Evolutionary conservation across 1,140 invertebrate species (phyloP).

Genomic region (Trachymyrmex cornetzi): DNA sequence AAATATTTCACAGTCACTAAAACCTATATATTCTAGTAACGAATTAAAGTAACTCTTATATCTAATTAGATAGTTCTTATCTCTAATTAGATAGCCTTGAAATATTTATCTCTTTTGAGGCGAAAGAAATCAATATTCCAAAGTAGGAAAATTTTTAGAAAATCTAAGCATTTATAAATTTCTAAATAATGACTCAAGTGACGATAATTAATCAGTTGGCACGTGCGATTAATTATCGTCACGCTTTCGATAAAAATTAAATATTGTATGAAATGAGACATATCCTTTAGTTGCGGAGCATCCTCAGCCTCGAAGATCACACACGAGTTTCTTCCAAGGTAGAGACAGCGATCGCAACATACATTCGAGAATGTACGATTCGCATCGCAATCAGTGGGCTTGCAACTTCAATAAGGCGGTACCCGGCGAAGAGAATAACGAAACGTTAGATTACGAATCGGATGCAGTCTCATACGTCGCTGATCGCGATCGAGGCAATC

Average conservation of each 20-base stretch:
- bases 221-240: neutral
- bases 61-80: neutral
- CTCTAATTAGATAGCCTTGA: neutral
- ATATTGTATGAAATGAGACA: neutral
- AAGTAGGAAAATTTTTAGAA: neutral
- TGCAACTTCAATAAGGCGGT: conserved; percentile 4
- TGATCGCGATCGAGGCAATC: neutral
- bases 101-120: neutral
- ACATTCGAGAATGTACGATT: neutral
- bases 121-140: neutral
- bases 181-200: neutral
- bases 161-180: conserved; percentile 22
- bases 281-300: neutral
- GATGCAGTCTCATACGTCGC: neutral
- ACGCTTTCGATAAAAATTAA: conserved; percentile 6
- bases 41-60: too few relatives aligned
- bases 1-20: too few relatives aligned
- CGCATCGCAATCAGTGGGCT: conserved; percentile 31
- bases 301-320: conserved; percentile 25
- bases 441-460: conserved; percentile 18
- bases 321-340: conserved; percentile 8
- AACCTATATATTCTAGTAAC: too few relatives aligned
- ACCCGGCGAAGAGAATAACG: neutral
- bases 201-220: neutral
- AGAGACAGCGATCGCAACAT: neutral